phyloP scores from a whole-genome alignment of 2,113 vertebrate species.

The Hyperoodon ampullatus region DNA sequence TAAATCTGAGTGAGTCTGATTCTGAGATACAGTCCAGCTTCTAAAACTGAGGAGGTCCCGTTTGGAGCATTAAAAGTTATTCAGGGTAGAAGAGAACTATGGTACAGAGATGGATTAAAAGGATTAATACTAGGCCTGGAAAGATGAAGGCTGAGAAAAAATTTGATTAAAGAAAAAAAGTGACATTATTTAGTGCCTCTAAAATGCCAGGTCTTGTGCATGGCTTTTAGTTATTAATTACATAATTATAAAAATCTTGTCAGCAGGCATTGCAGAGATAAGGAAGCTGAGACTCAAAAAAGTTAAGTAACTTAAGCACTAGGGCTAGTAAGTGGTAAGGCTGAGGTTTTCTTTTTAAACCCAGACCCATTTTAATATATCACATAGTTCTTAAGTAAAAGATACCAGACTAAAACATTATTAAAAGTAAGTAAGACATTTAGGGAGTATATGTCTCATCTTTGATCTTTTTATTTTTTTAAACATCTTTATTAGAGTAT shows the following conservation, averaged over 20 bases:
- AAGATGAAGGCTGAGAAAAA: not conserved
- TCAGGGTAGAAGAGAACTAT: not conserved
- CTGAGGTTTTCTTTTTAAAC: not conserved
- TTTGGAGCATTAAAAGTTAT: not conserved
- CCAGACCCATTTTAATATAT: not conserved
- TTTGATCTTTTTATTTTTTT: not conserved
- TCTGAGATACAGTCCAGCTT: not conserved
- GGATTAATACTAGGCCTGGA: not conserved
- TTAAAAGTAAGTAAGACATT: not conserved
- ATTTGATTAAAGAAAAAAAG: not conserved
- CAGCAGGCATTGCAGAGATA: not conserved
- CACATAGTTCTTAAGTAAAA: not conserved
- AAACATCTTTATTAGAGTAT: too few species aligned
- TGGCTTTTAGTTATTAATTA: not conserved
- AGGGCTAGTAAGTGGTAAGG: slow-evolving; percentile 15
- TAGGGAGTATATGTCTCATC: not conserved
- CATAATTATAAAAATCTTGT: slow-evolving; percentile 7
- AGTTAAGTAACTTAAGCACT: slow-evolving; percentile 5
- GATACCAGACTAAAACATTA: not conserved
- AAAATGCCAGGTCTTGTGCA: not conserved
- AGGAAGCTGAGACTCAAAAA: not conserved
- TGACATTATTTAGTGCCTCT: not conserved
- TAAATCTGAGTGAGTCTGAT: not conserved
- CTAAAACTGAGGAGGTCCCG: not conserved
- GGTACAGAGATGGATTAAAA: not conserved